phyloP scores from a whole-genome alignment of 2,888 invertebrate genomes.

The Odontomyia ornata region DNA sequence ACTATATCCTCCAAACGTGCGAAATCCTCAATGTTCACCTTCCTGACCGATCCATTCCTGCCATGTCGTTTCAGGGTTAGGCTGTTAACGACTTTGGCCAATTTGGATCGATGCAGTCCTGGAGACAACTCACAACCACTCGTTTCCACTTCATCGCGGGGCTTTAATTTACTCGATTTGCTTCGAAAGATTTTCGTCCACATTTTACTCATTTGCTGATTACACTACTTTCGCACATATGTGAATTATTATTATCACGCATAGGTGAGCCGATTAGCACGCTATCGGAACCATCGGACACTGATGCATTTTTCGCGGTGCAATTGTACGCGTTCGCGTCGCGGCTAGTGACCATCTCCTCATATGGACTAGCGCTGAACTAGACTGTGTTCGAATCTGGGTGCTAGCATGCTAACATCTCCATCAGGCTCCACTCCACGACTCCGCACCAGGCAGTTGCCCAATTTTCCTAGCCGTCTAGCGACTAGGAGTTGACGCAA shows the following conservation, averaged over 20 bases:
- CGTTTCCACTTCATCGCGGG: conserved; percentile 50
- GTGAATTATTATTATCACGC: neutral
- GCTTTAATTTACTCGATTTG: conserved; percentile 55
- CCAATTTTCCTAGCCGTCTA: conserved; percentile 27
- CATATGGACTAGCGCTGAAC: conserved; percentile 7
- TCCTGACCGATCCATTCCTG: conserved; percentile 44
- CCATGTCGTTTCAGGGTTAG: conserved; percentile 58
- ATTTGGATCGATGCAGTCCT: conserved; percentile 51
- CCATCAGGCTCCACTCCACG: neutral
- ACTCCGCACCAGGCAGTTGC: neutral
- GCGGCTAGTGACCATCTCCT: neutral
- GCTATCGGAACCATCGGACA: neutral
- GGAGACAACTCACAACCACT: conserved; percentile 24
- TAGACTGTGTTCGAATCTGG: neutral
- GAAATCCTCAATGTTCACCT: neutral
- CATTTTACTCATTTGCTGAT: conserved; percentile 53
- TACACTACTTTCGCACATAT: neutral
- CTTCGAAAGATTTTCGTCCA: conserved; percentile 63
- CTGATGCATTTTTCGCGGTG: conserved; percentile 7
- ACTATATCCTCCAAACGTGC: neutral
- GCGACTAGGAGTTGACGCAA: conserved; percentile 32
- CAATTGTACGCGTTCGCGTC: neutral
- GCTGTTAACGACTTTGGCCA: conserved; percentile 58
- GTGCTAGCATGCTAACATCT: conserved; percentile 8
- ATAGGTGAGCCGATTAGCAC: neutral